Base-by-base conservation (phyloP, 2,797 vertebrate genomes). In the Steatocranus sp. region DNA sequence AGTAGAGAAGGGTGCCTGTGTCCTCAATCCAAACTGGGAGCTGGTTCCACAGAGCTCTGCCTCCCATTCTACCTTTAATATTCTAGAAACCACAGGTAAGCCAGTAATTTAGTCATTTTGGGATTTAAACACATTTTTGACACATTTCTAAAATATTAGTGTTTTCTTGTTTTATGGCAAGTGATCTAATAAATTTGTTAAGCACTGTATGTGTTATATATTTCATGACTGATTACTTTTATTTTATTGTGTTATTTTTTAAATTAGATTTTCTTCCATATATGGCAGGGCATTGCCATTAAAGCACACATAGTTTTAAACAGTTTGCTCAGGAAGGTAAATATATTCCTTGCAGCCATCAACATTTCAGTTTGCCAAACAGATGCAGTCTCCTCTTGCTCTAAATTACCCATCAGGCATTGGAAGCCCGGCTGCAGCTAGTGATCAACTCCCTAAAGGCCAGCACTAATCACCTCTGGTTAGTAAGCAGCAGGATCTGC, bases 391-490 rank as follows among this genome's bases (percentile, higher is more conserved):
- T 46, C 36, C 20, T 11, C 66, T 76, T 83, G 68, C 80, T 66
- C 66, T 78, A 46, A 78, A 79, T 82, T 85, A 76, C 85, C 90
- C 84, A 86, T 81, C 70, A 86, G 76, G 75, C 81, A 76, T 89
- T 87, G 87, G 85, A 79, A 76, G 4, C 17, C 49, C 6, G 6
- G 41, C 75, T 34, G 5, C 75, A 86, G 75, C 63, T 74, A 20
- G 77, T 11, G 68, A 81, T 84, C 83, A 50, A 61, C 58, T 86
- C 86, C 88, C 80, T 41, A 34, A 75, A 14, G 88, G 86, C 78
- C 18, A 30, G 84, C 89, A 61, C 86, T 94, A 93, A 95, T 93
- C 91, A 91, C 70, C 34, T 88, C 90, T 86, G 89, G 73, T 93
- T 90, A 85, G 89, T 70, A 25, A 88, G 88, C 85, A 76, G 85